Evolutionary conservation across 2,888 invertebrate genomes (phyloP).

Genomic region (Harpagoxenus sublaevis): DNA sequence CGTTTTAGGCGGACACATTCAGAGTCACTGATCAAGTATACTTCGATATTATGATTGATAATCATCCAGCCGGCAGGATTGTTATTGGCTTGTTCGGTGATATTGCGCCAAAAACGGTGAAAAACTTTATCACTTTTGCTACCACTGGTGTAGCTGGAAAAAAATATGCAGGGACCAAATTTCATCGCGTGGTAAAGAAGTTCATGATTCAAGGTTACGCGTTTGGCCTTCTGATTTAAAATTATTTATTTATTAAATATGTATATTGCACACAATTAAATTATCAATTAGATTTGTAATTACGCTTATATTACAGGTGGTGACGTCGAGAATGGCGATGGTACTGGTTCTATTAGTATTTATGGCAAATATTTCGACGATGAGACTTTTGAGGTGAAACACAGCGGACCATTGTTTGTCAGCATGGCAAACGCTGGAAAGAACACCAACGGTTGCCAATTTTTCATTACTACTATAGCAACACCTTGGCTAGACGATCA

Average conservation of each 20-base stretch:
- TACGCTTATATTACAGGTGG: slow-evolving; percentile 89
- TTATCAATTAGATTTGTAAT: not conserved
- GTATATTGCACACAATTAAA: not conserved
- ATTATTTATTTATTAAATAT: not conserved
- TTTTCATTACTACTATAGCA: slow-evolving; percentile 95
- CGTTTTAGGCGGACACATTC: slow-evolving; percentile 88
- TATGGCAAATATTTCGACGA: slow-evolving; percentile 95
- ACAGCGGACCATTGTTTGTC: slow-evolving; percentile 93
- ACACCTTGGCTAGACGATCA: slow-evolving; percentile 96
- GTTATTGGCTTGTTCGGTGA: slow-evolving; percentile 96
- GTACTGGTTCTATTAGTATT: slow-evolving; percentile 94
- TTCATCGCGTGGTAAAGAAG: slow-evolving; percentile 95
- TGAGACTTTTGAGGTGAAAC: slow-evolving; percentile 94
- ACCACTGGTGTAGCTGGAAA: slow-evolving; percentile 91
- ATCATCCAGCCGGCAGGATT: slow-evolving; percentile 91
- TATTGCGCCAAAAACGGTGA: slow-evolving; percentile 93
- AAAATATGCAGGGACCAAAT: slow-evolving; percentile 92
- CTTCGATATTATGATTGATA: slow-evolving; percentile 93
- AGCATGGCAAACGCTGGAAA: slow-evolving; percentile 97
- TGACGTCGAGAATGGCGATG: slow-evolving; percentile 93
- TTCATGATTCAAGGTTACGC: slow-evolving; percentile 96
- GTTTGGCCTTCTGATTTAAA: not conserved
- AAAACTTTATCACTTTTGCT: slow-evolving; percentile 95
- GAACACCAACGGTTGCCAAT: slow-evolving; percentile 98
- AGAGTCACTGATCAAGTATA: slow-evolving; percentile 94